phyloP scores from a whole-genome alignment of 2,113 vertebrate species.

The Alaudala cheleensis region DNA sequence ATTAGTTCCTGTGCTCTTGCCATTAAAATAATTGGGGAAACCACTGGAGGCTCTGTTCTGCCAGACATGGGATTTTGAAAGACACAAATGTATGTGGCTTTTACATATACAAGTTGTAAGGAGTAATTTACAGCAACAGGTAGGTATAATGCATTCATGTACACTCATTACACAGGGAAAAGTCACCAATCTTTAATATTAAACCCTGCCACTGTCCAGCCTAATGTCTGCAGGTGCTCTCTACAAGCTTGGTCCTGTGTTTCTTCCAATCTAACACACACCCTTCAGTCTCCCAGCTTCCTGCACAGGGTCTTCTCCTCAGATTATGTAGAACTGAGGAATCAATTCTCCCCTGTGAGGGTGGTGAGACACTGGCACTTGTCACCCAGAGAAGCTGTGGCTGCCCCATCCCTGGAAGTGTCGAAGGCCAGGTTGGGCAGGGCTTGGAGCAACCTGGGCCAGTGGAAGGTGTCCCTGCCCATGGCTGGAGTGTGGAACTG shows the following conservation, averaged over 20 bases:
- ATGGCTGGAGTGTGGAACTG: neutral
- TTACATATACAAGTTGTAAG: neutral
- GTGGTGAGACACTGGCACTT: neutral
- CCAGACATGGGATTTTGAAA: neutral
- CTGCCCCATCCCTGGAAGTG: neutral
- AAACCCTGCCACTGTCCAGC: neutral
- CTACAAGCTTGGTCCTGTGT: neutral
- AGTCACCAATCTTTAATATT: neutral
- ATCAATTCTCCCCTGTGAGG: neutral
- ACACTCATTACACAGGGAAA: neutral
- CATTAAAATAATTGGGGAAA: neutral
- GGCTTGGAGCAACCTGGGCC: neutral
- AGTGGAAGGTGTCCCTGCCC: neutral
- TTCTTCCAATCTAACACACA: neutral
- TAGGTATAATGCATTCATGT: neutral
- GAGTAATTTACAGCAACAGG: neutral
- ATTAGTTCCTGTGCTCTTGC: neutral
- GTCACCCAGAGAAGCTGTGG: neutral
- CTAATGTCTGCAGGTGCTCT: neutral
- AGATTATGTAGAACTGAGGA: neutral
- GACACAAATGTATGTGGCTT: neutral
- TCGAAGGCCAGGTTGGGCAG: accelerated
- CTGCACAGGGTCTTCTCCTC: neutral
- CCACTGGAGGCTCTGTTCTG: neutral
- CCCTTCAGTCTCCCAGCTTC: neutral